These are phyloP conservation scores for Boloria selene DNA, from an alignment of 2,888 invertebrate genomes.

Conservation along the genomic window DNA sequence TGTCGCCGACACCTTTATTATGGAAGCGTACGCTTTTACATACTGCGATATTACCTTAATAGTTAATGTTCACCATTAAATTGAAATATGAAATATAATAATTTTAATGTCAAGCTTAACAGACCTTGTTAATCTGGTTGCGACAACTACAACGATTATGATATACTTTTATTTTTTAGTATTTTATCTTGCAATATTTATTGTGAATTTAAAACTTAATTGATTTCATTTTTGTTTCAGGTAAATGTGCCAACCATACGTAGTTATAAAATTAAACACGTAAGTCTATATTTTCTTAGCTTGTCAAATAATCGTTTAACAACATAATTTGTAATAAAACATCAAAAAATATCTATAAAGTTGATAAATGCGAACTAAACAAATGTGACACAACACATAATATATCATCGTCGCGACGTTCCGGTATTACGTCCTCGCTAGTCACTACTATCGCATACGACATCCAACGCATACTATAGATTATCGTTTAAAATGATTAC, in stretches of 20 bases:
- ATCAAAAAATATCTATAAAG: slow-evolving; percentile 28
- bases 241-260: slow-evolving; percentile 30
- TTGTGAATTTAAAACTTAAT: not conserved
- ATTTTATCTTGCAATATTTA: not conserved
- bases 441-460: slow-evolving; percentile 24
- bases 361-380: slow-evolving; percentile 25
- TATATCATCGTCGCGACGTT: slow-evolving; percentile 31
- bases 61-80: slow-evolving; percentile 30
- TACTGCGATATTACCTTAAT: slow-evolving; percentile 9
- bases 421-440: slow-evolving; percentile 32
- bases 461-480: slow-evolving; percentile 16
- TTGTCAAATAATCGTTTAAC: slow-evolving; percentile 23
- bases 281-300: not conserved
- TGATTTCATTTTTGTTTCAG: slow-evolving; percentile 37
- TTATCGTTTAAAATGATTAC: slow-evolving; percentile 38
- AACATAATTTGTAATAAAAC: slow-evolving; percentile 20
- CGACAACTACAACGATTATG: not conserved
- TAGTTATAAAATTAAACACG: not conserved
- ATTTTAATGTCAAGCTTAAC: slow-evolving; percentile 30
- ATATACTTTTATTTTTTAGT: not conserved
- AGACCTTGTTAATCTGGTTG: slow-evolving; percentile 8
- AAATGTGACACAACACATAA: slow-evolving; percentile 30
- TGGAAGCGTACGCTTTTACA: slow-evolving; percentile 25
- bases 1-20: slow-evolving; percentile 39
- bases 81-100: slow-evolving; percentile 34